These are phyloP conservation scores for Tupaia chinensis DNA, from an alignment of 2,113 vertebrate genomes.

Conservation along the genomic window DNA sequence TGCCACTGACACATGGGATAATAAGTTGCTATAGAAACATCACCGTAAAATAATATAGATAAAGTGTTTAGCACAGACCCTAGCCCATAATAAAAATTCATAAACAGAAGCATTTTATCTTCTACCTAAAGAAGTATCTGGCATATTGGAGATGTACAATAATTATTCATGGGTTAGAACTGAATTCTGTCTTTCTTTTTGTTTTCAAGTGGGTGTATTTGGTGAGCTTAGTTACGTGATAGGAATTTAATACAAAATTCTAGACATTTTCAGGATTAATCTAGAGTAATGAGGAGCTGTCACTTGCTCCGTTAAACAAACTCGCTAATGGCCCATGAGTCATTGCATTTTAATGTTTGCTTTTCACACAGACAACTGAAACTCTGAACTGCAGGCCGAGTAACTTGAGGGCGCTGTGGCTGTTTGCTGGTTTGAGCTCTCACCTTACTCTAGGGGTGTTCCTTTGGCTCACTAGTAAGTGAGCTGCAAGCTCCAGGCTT, in stretches of 20 bases:
- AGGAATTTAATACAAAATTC: not conserved
- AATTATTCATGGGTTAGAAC: not conserved
- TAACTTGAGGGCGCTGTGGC: rapidly evolving
- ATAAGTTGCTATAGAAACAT: not conserved
- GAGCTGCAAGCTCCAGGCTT: not conserved
- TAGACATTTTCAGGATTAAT: not conserved
- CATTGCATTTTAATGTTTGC: not conserved
- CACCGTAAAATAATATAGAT: not conserved
- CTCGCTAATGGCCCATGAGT: not conserved
- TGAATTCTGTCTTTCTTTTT: not conserved
- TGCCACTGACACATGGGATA: not conserved
- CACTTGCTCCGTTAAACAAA: not conserved
- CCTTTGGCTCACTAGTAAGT: not conserved
- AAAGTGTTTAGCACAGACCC: not conserved
- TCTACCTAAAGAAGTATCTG: not conserved
- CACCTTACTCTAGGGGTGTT: rapidly evolving
- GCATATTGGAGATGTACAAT: not conserved
- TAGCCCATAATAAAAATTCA: not conserved
- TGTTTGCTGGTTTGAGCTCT: not conserved
- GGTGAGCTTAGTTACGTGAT: not conserved
- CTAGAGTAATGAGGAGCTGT: not conserved
- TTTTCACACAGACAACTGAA: not conserved
- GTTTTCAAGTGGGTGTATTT: not conserved
- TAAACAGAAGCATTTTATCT: not conserved
- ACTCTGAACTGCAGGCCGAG: not conserved